Evolutionary conservation across 1,140 invertebrate species (phyloP).

Genomic region (Protaetia brevitarsis): DNA sequence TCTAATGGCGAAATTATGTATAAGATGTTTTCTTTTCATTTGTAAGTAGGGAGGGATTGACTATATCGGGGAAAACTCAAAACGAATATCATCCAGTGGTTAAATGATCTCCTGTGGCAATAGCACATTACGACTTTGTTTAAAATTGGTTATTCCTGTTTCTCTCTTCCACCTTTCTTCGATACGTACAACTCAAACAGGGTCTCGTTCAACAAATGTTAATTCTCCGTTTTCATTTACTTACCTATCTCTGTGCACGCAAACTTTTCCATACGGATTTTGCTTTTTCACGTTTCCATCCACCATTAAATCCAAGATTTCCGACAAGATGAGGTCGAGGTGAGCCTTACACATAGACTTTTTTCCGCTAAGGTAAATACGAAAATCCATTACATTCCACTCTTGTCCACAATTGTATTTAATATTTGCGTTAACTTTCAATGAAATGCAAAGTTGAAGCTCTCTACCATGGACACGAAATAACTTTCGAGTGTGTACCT

Average conservation of each 20-base stretch:
- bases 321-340: not conserved
- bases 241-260: not conserved
- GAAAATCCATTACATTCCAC: conserved; percentile 4
- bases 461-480: too few species aligned
- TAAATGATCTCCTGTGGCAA: not conserved
- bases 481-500: not conserved
- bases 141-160: not conserved
- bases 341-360: not conserved
- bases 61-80: too few species aligned
- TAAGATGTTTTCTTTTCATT: too few species aligned
- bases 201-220: not conserved
- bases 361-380: not conserved
- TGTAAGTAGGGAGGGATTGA: too few species aligned
- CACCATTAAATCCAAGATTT: not conserved
- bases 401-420: conserved; percentile 6
- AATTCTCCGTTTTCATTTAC: not conserved
- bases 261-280: not conserved
- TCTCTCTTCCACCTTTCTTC: too few species aligned
- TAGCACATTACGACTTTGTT: not conserved
- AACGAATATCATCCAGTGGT: too few species aligned
- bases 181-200: not conserved
- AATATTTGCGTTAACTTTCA: conserved; percentile 13
- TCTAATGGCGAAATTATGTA: too few species aligned
- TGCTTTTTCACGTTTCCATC: not conserved
- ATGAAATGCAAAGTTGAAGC: not conserved